Percentiles rank a stretch among this genome's conserved stretches.
Evolutionary conservation across 2,113 vertebrate species (phyloP).

Genomic region (Addax nasomaculatus): DNA sequence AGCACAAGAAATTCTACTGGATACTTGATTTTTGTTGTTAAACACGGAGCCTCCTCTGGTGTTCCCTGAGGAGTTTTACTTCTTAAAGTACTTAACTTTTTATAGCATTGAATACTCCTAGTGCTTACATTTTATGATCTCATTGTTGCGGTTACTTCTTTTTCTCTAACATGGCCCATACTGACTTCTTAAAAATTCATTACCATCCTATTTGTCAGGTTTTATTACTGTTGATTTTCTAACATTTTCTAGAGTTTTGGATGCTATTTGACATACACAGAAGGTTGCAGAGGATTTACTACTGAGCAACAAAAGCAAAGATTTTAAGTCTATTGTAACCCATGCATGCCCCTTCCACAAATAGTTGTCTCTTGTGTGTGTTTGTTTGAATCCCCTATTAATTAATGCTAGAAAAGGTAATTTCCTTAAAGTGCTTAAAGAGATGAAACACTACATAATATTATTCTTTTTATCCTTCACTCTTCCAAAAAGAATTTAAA

Average conservation of each 20-base stretch:
- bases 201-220: background rate
- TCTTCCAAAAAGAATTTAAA: background rate
- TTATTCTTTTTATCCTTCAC: background rate
- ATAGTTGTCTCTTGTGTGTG: background rate
- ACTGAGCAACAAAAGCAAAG: background rate
- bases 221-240: background rate
- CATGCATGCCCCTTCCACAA: background rate
- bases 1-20: background rate
- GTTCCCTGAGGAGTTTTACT: background rate
- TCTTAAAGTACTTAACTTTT: conserved; percentile 6
- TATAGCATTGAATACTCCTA: background rate
- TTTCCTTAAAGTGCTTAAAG: background rate
- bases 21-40: background rate
- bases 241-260: background rate
- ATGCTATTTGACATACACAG: background rate
- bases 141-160: background rate
- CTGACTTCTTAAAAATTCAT: background rate
- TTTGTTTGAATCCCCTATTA: background rate
- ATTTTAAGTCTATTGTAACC: background rate
- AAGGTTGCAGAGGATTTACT: background rate
- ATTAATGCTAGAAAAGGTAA: background rate
- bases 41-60: background rate
- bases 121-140: conserved; percentile 20
- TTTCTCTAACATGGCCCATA: background rate
- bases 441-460: background rate